These are phyloP conservation scores for Polydrusus tereticollis DNA, from an alignment of 2,888 invertebrate genomes.

Conservation along the genomic window DNA sequence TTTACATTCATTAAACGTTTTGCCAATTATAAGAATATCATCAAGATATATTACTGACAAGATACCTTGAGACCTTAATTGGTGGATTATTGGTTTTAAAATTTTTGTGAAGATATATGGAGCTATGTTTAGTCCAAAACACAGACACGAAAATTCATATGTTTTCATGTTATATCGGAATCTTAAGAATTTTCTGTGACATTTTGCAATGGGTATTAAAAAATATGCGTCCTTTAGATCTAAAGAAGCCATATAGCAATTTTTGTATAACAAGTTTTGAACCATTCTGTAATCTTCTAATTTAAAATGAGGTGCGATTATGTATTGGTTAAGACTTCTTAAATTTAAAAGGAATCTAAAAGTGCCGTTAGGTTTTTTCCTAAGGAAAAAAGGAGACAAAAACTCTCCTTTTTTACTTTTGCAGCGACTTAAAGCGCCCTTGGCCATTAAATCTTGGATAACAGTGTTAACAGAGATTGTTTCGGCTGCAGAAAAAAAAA, in stretches of 20 bases:
- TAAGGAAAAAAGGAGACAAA: slow-evolving; percentile 1
- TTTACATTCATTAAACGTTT: not conserved
- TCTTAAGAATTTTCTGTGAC: not conserved
- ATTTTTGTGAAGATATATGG: slow-evolving; percentile 26
- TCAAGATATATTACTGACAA: slow-evolving; percentile 19
- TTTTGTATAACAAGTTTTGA: not conserved
- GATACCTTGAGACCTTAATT: slow-evolving; percentile 7
- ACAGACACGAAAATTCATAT: slow-evolving; percentile 17
- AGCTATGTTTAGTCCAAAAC: too few relatives aligned
- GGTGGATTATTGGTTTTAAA: slow-evolving; percentile 12
- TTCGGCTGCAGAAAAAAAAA: not conserved
- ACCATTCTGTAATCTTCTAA: slow-evolving; percentile 10
- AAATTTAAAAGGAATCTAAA: slow-evolving; percentile 5
- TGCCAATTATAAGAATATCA: slow-evolving; percentile 1
- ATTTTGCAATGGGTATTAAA: not conserved
- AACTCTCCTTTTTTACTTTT: not conserved
- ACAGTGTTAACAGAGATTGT: not conserved
- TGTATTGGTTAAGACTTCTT: not conserved
- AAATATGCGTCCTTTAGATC: slow-evolving; percentile 12
- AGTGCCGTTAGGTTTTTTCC: slow-evolving; percentile 3
- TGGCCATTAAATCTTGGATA: not conserved
- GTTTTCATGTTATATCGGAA: not conserved
- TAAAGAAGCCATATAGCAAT: slow-evolving; percentile 1
- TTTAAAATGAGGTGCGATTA: not conserved
- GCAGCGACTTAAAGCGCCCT: not conserved